Base-by-base conservation (phyloP, 2,797 vertebrate species). In the Channa striata region DNA sequence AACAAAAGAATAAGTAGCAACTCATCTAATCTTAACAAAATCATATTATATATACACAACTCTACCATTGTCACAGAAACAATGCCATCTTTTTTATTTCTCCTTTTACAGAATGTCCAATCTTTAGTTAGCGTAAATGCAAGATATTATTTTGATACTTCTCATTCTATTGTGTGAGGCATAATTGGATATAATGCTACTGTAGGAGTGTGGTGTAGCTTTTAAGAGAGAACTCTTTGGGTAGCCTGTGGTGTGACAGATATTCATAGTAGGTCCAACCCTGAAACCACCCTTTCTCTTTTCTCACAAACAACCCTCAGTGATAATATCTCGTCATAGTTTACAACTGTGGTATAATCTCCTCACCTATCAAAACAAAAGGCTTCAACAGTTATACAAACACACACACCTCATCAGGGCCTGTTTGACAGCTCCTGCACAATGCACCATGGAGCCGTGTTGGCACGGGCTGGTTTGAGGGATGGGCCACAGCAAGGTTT, bases 401-500 rank as follows among this genome's bases (percentile, higher is more conserved):
- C 43, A 52, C 51, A 60, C 34, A 63, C 68, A 64, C 63, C 80
- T 85, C 70, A 77, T 84, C 80, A 58, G 59, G 82, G 90, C 89
- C 94, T 94, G 96, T 95, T 92, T 92, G 94, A 94, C 94, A 93
- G 91, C 87, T 87, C 93, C 90, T 88, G 93, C 94, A 96, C 95
- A 93, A 91, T 92, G 89, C 89, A 86, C 90, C 84, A 93, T 94
- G 94, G 95, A 95, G 95, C 89, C 90, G 70, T 83, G 90, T 93
- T 97, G 97, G 97, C 97, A 95, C 78, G 74, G 75, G 79, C 59
- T 68, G 23, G 82, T 87, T 68, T 93, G 91, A 93, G 95, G 96
- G 95, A 95, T 95, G 95, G 95, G 94, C 95, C 80, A 87, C 94
- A 93, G 94, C 92, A 90, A 95, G 95, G 94, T 97, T 98, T 97